A percentile compares a stretch with the other conserved stretches of the same genome.
Conservation (phyloP, 2,797 vertebrate genomes). For the Melopsittacus undulatus region DNA sequence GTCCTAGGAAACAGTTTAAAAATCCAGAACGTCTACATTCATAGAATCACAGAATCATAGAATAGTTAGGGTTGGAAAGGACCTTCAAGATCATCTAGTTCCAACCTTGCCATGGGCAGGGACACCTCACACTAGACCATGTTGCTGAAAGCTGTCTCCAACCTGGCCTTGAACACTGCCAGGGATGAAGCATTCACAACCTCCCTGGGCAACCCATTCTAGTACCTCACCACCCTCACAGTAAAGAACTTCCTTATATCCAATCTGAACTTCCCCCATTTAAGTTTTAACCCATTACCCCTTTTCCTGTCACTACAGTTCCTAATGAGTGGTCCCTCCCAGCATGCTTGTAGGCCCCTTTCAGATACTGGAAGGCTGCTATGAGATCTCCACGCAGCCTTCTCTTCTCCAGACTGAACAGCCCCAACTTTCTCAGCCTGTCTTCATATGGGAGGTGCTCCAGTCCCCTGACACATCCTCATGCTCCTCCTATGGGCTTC, state of each 20-base stretch:
- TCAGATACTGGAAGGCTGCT: background rate
- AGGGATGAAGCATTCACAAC: background rate
- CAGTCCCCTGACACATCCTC: background rate
- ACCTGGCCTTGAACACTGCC: background rate
- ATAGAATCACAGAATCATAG: background rate
- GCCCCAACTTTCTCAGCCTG: background rate
- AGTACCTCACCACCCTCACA: background rate
- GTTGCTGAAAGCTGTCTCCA: background rate
- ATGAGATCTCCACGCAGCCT: too few species aligned
- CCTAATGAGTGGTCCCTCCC: background rate
- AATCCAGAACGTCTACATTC: background rate
- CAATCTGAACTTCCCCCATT: background rate
- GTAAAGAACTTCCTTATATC: background rate
- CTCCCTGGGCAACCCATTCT: background rate
- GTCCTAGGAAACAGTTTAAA: background rate
- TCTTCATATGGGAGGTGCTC: background rate
- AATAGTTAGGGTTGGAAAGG: background rate
- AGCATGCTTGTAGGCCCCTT: background rate
- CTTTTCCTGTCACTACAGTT: background rate
- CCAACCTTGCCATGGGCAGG: background rate
- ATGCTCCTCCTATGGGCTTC: background rate
- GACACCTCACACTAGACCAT: background rate
- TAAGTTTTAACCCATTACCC: background rate
- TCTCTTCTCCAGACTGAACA: background rate
- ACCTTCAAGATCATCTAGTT: background rate